Evolutionary conservation across 2,888 invertebrate genomes (phyloP), one percentile per base, ranked within the genome.

Genomic region (Branchellion lobata): DNA sequence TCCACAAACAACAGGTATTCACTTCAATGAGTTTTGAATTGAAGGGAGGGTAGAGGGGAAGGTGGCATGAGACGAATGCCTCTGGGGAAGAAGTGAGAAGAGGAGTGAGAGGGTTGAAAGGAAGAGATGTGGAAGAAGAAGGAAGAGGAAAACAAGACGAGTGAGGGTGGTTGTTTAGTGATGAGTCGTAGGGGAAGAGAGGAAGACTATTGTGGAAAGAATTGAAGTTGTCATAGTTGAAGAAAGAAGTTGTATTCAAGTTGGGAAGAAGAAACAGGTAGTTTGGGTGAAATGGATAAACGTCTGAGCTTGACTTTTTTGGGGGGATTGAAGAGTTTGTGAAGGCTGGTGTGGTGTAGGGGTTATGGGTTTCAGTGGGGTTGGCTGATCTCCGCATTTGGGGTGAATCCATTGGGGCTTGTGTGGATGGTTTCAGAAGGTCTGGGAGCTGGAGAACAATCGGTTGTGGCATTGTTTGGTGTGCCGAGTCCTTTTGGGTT

Each of bases 1-100:
- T n/a, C 61, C 61, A 57, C 61, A 57, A 5, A n/a, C 61, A 57
- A 57, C n/a, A 24, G 24, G 61, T 57, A n/a, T 57, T 57, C 3
- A 24, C 61, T 24, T 57, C 61, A 57, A 57, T 24, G 3, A 57
- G 21, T 24, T n/a, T 8, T 14, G n/a, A 18, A 57, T n/a, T 18
- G 5, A 24, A n/a, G 8, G 24, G 24, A 3, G 24, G 18, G 18
- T 47, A 14, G 8, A 18, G 47, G 11, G 47, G 47, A 47, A 47
- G 11, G 18, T 14, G 47, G 47, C 11, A 14, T 14, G 18, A 47
- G 18, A 47, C 18, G 47, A 18, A 47, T 8, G 47, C 8, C 8
- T 14, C 8, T 47, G 47, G 18, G 47, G 47, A 8, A 47, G 18
- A 47, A 8, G 18, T 8, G 18, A 14, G 47, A 47, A 47, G 47